Conservation (phyloP, 1,140 invertebrate genomes). For the Meloidogyne floridensis region DNA sequence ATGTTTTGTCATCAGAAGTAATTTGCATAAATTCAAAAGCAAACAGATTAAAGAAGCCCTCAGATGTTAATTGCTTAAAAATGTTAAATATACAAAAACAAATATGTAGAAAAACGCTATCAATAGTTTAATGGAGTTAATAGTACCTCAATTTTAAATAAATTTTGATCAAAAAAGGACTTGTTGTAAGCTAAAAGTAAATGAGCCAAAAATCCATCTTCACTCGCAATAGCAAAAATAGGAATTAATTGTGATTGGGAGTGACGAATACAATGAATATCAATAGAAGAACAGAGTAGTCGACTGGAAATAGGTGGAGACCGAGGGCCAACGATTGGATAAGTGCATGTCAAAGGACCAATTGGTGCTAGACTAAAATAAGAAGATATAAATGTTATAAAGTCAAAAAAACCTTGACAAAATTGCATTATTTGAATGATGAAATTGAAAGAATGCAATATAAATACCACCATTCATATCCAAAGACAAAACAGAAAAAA, state of each 20-base stretch:
- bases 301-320: not conserved
- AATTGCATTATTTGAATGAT: not conserved
- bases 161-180: not conserved
- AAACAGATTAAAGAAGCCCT: not conserved
- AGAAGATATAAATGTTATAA: not conserved
- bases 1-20: not conserved
- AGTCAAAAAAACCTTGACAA: not conserved
- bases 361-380: not conserved
- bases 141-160: not conserved
- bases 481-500: slow-evolving; percentile 17
- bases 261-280: slow-evolving; percentile 27
- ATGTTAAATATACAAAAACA: not conserved
- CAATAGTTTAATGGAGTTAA: no score
- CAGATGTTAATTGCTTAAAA: slow-evolving; percentile 4
- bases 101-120: no score
- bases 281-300: slow-evolving; percentile 23
- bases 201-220: slow-evolving; percentile 24
- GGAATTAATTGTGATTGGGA: slow-evolving; percentile 12
- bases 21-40: slow-evolving; percentile 6
- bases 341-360: slow-evolving; percentile 9
- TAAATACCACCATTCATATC: slow-evolving; percentile 26
- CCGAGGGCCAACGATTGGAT: slow-evolving; percentile 5
- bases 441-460: not conserved
- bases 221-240: slow-evolving; percentile 16
- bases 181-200: not conserved